Percentiles rank a stretch among this genome's conserved stretches.
These are phyloP conservation scores for Parotia lawesii DNA, from an alignment of 2,113 vertebrate genomes.

Conservation along the genomic window DNA sequence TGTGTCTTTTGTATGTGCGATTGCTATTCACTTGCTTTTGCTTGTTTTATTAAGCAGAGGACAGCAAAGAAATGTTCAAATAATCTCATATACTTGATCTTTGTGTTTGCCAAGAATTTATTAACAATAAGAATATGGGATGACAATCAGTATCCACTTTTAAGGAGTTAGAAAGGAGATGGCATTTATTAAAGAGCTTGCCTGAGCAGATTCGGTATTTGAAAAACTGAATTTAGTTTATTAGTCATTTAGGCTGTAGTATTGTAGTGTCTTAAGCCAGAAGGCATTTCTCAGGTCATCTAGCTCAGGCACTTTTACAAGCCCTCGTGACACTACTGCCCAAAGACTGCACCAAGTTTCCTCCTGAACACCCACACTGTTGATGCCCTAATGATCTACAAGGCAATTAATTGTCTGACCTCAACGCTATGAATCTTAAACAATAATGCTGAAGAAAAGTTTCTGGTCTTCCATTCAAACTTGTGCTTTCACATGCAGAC, in stretches of 20 bases:
- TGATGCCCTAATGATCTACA: background rate
- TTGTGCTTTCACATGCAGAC: background rate
- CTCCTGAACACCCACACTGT: background rate
- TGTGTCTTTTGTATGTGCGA: conserved; percentile 4
- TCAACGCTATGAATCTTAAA: background rate
- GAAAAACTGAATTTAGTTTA: background rate
- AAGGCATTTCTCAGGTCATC: background rate
- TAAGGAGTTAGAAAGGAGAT: background rate
- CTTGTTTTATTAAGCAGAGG: conserved; percentile 58
- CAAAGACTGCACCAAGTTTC: background rate
- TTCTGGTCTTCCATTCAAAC: background rate
- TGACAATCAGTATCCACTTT: background rate
- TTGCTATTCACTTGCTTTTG: conserved; percentile 17
- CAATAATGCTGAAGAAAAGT: background rate
- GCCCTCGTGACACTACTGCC: accelerated
- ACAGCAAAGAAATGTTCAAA: conserved; percentile 8
- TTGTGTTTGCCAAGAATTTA: conserved; percentile 13
- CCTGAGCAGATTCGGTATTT: background rate
- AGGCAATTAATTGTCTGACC: background rate
- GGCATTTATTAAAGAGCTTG: background rate
- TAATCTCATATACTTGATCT: conserved; percentile 41
- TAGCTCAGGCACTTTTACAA: background rate
- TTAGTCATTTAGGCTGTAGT: background rate
- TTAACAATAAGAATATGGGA: background rate
- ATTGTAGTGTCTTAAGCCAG: background rate